phyloP scores from a whole-genome alignment of 1,140 invertebrate genomes.

The Drosophila chauvacae region DNA sequence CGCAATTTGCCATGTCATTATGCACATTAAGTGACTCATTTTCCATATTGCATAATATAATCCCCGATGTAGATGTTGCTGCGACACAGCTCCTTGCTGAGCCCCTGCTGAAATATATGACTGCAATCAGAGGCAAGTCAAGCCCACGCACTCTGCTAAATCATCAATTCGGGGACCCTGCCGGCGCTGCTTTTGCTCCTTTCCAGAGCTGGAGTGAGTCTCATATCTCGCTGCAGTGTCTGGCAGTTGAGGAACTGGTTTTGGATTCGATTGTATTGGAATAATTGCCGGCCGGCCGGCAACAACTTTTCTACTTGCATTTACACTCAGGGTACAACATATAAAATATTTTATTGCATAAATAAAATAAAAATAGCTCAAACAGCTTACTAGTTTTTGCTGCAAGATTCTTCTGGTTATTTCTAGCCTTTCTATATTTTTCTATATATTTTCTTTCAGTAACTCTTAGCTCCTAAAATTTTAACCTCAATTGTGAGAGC shows the following conservation, averaged over 20 bases:
- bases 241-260: slow-evolving; percentile 41
- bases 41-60: slow-evolving; percentile 55
- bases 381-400: not conserved
- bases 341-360: not conserved
- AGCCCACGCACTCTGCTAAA: slow-evolving; percentile 37
- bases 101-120: slow-evolving; percentile 31
- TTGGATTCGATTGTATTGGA: slow-evolving; percentile 33
- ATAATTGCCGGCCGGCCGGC: slow-evolving; percentile 47
- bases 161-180: slow-evolving; percentile 14
- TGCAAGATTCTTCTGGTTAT: not conserved
- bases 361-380: not conserved
- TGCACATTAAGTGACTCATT: slow-evolving; percentile 53
- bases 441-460: not conserved
- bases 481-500: not conserved
- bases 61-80: slow-evolving; percentile 17
- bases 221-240: slow-evolving; percentile 42
- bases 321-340: not conserved
- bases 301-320: slow-evolving; percentile 28
- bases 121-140: slow-evolving; percentile 45
- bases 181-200: slow-evolving; percentile 23
- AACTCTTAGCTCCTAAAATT: not conserved
- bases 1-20: slow-evolving; percentile 43
- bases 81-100: slow-evolving; percentile 9
- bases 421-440: not conserved
- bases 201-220: slow-evolving; percentile 3